These are phyloP conservation scores for Mermis nigrescens DNA, from an alignment of 2,888 invertebrate species.

Conservation along the genomic window DNA sequence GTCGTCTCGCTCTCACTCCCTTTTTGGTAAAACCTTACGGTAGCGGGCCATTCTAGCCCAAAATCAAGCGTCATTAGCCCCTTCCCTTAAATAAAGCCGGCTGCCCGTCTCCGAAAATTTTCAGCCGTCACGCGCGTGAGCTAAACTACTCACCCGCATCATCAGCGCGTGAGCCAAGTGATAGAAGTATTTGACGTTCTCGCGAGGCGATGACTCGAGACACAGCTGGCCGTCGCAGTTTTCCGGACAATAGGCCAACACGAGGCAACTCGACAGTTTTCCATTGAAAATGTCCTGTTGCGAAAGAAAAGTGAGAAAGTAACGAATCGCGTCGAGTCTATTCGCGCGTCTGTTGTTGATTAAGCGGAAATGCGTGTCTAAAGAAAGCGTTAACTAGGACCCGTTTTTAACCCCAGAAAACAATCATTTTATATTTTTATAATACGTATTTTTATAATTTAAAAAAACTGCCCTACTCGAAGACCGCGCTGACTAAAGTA, in stretches of 20 bases:
- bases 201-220: conserved; percentile 91
- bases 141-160: conserved; percentile 72
- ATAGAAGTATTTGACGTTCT: conserved; percentile 88
- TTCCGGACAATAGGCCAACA: conserved; percentile 99
- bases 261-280: conserved; percentile 80
- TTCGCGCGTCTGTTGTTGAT: no score
- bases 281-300: conserved; percentile 91
- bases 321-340: not conserved
- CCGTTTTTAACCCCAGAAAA: not conserved
- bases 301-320: conserved; percentile 8
- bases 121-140: no score
- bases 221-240: conserved; percentile 97
- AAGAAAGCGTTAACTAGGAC: conserved; percentile 2
- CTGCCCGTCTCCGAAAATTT: no score
- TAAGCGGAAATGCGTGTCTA: not conserved
- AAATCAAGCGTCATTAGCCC: no score
- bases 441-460: no score
- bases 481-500: no score
- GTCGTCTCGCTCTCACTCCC: no score
- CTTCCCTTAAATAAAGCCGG: no score
- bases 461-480: no score
- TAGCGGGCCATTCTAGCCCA: no score
- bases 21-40: no score
- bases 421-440: not conserved
- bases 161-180: conserved; percentile 98